Conservation (phyloP, 2,888 invertebrate genomes). For the Perdita meconis region DNA sequence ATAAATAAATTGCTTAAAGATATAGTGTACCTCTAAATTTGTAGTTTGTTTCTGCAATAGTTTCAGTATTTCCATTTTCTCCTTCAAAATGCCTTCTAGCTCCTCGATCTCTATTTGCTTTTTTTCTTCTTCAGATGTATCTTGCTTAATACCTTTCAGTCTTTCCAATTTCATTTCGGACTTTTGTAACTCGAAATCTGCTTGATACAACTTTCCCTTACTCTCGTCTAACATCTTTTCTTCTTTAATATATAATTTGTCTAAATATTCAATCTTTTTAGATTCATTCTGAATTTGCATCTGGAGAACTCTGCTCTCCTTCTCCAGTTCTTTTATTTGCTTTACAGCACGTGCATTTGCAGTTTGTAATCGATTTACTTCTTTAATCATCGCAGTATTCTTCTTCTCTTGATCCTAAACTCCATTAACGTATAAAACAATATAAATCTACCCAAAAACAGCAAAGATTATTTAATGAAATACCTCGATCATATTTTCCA, state of each 20-base stretch:
- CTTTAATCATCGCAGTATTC: slow-evolving; percentile 69
- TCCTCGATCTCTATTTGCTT: slow-evolving; percentile 84
- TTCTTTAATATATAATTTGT: slow-evolving; percentile 63
- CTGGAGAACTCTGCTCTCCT: slow-evolving; percentile 71
- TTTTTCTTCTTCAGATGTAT: slow-evolving; percentile 81
- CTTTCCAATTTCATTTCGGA: slow-evolving; percentile 76
- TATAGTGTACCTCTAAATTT: slow-evolving; percentile 84
- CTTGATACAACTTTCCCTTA: slow-evolving; percentile 72
- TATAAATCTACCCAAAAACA: slow-evolving; percentile 16
- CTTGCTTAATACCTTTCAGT: slow-evolving; percentile 71
- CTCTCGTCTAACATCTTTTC: slow-evolving; percentile 72
- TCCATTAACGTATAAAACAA: slow-evolving; percentile 8
- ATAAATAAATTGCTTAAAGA: slow-evolving; percentile 8
- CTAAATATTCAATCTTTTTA: slow-evolving; percentile 73
- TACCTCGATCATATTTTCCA: slow-evolving; percentile 87
- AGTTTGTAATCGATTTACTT: slow-evolving; percentile 74
- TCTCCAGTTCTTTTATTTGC: slow-evolving; percentile 72
- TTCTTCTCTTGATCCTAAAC: slow-evolving; percentile 78
- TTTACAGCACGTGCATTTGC: slow-evolving; percentile 66
- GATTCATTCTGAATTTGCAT: slow-evolving; percentile 71
- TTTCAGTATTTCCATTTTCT: slow-evolving; percentile 83
- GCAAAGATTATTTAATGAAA: slow-evolving; percentile 8
- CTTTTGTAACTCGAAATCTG: slow-evolving; percentile 76
- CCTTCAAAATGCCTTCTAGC: slow-evolving; percentile 83
- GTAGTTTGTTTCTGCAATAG: slow-evolving; percentile 85